Conservation (phyloP, 2,113 vertebrate species). For the Burhinus oedicnemus region DNA sequence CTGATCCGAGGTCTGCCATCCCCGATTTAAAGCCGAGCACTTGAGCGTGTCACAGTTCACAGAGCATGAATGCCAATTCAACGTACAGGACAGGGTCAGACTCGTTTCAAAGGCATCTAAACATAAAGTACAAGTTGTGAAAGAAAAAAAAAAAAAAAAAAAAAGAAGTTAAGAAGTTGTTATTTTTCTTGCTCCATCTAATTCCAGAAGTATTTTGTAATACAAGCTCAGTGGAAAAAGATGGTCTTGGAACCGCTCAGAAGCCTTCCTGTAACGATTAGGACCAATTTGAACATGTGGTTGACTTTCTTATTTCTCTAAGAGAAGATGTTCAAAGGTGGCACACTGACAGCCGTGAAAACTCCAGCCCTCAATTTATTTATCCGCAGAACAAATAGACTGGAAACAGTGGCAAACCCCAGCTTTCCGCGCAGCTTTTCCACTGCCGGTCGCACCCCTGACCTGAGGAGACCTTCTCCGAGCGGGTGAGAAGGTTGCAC, state of each 20-base stretch:
- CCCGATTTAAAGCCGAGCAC: background rate
- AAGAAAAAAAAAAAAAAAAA: background rate
- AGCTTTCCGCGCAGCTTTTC: background rate
- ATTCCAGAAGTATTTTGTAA: conserved; percentile 46
- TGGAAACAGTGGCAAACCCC: conserved; percentile 28
- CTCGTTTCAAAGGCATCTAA: conserved; percentile 23
- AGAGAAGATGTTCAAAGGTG: conserved; percentile 36
- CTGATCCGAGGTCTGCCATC: conserved; percentile 22
- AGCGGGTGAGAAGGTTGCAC: background rate
- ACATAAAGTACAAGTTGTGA: conserved; percentile 1
- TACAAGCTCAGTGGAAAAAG: conserved; percentile 39
- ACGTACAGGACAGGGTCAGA: background rate
- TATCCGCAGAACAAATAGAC: conserved; percentile 34
- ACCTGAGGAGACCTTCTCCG: conserved; percentile 25
- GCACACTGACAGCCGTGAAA: background rate
- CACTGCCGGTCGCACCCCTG: background rate
- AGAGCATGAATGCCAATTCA: background rate
- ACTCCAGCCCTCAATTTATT: conserved; percentile 40
- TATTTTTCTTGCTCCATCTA: conserved; percentile 18
- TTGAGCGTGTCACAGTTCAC: conserved; percentile 30
- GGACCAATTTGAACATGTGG: conserved; percentile 37
- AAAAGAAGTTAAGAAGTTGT: background rate
- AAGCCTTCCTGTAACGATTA: conserved; percentile 55
- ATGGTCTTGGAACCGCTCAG: conserved; percentile 10
- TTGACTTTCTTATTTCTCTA: conserved; percentile 2